These are phyloP conservation scores for Theropithecus gelada DNA, from an alignment of 2,113 vertebrate genomes.

Conservation along the genomic window DNA sequence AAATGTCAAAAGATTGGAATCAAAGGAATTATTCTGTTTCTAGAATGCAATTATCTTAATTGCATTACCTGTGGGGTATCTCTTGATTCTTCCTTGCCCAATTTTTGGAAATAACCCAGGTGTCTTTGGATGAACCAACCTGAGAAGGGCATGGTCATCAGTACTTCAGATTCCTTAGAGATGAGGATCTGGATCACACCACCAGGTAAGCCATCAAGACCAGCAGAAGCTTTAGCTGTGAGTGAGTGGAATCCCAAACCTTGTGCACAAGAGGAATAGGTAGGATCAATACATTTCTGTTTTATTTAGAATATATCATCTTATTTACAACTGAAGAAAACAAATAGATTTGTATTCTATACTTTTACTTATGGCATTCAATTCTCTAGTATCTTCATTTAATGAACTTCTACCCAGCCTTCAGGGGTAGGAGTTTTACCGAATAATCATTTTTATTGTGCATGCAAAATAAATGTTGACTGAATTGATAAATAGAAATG, in stretches of 20 bases:
- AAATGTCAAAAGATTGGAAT: not conserved
- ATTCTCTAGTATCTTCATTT: not conserved
- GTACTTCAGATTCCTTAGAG: not conserved
- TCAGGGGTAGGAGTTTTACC: not conserved
- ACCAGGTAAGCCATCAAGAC: not conserved
- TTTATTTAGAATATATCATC: not conserved
- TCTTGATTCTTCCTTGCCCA: not conserved
- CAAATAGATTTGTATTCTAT: not conserved
- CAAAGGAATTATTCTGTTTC: not conserved
- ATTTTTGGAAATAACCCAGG: not conserved
- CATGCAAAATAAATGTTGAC: not conserved
- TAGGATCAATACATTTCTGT: not conserved
- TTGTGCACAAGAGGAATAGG: not conserved
- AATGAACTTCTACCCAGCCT: not conserved
- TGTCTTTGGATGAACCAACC: not conserved
- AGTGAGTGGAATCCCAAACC: not conserved
- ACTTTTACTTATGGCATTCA: not conserved
- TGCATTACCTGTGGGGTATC: too few relatives aligned
- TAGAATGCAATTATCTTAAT: not conserved
- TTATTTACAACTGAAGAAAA: not conserved
- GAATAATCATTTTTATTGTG: not conserved
- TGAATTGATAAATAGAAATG: not conserved
- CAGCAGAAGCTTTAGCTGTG: not conserved
- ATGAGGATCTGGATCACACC: not conserved
- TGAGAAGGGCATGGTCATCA: not conserved